Evolutionary conservation across 2,113 vertebrate species (phyloP).

Genomic region (Irena cyanogastra): DNA sequence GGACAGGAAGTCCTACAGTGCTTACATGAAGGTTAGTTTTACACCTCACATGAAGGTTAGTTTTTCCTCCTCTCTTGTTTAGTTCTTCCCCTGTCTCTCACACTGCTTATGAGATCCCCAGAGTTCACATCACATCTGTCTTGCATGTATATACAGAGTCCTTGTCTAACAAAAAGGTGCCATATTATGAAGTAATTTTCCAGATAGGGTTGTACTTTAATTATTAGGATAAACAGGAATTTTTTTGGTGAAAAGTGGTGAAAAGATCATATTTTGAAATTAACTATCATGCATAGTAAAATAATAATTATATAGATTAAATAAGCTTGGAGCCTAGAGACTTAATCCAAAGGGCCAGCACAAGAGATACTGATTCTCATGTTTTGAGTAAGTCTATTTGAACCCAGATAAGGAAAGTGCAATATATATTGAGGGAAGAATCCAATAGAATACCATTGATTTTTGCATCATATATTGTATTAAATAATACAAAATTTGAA

Average conservation of each 20-base stretch:
- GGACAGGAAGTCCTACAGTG: neutral
- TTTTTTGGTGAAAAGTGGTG: neutral
- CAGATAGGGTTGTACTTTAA: neutral
- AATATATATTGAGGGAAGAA: neutral
- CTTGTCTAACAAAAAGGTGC: neutral
- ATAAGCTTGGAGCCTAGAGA: neutral
- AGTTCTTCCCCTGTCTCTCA: neutral
- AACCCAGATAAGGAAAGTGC: neutral
- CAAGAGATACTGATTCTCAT: slow-evolving; percentile 38
- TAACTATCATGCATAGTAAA: slow-evolving; percentile 37
- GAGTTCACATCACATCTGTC: neutral
- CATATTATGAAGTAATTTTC: neutral
- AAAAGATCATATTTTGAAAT: slow-evolving; percentile 32
- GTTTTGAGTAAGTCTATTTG: slow-evolving; percentile 39
- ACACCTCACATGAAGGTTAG: neutral
- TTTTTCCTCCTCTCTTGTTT: neutral
- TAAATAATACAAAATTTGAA: neutral
- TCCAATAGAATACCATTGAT: neutral
- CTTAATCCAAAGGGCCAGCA: slow-evolving; percentile 26
- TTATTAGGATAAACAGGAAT: neutral
- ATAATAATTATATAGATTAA: slow-evolving; percentile 18
- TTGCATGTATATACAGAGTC: neutral
- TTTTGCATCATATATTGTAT: slow-evolving; percentile 5
- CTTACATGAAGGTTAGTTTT: neutral
- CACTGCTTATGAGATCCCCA: neutral